phyloP scores from a whole-genome alignment of 2,797 vertebrate genomes.

The Sebastes wilsoni region DNA sequence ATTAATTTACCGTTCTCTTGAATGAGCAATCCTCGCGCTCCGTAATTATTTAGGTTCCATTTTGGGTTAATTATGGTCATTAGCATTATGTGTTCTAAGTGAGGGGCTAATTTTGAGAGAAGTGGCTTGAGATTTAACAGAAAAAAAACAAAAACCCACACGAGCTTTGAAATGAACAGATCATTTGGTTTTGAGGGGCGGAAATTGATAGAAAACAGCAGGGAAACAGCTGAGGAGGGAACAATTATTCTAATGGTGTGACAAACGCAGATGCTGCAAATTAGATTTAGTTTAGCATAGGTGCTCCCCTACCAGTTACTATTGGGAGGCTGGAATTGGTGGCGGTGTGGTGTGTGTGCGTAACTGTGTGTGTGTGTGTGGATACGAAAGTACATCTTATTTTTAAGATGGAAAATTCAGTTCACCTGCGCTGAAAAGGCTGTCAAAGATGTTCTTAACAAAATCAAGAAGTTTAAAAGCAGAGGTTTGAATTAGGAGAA shows the following conservation, averaged over 20 bases:
- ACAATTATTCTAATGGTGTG: conserved; percentile 99
- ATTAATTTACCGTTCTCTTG: conserved; percentile 75
- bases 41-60: conserved; percentile 97
- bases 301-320: conserved; percentile 87
- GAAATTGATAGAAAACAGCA: conserved; percentile 95
- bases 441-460: background rate
- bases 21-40: conserved; percentile 82
- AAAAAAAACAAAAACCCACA: conserved; percentile 74
- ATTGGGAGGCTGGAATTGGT: conserved; percentile 72
- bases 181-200: conserved; percentile 88
- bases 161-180: conserved; percentile 90
- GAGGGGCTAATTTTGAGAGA: conserved; percentile 90
- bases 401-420: background rate
- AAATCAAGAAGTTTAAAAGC: background rate
- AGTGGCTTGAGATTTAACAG: conserved; percentile 67
- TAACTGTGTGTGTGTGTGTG: background rate
- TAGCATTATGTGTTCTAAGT: conserved; percentile 93
- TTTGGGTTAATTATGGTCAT: conserved; percentile 99
- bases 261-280: conserved; percentile 95
- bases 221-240: conserved; percentile 97
- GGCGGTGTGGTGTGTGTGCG: background rate
- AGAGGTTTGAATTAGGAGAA: background rate
- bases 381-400: background rate
- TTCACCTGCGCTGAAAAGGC: background rate
- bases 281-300: conserved; percentile 89